Percentiles rank a stretch among this genome's conserved stretches.
Evolutionary conservation across 2,113 vertebrate species (phyloP).

Genomic region (Bubo bubo): DNA sequence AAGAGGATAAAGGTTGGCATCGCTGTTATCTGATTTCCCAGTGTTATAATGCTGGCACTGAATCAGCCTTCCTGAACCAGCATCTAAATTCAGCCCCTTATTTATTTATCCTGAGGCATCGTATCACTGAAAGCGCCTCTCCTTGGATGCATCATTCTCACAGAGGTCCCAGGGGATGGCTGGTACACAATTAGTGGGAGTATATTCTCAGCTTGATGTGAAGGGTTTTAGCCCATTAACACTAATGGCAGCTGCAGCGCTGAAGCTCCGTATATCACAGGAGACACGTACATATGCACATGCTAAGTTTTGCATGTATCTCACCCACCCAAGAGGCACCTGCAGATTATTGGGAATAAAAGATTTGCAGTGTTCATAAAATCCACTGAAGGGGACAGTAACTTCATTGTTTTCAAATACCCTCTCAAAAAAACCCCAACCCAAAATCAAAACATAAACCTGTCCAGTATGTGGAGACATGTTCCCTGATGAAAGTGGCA

Average conservation of each 20-base stretch:
- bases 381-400: neutral
- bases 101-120: neutral
- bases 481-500: neutral
- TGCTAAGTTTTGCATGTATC: neutral
- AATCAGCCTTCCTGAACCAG: neutral
- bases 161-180: neutral
- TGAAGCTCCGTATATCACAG: neutral
- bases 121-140: neutral
- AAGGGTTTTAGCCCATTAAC: neutral
- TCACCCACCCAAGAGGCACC: neutral
- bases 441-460: neutral
- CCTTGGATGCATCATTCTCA: neutral
- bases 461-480: neutral
- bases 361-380: neutral
- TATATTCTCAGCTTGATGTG: neutral
- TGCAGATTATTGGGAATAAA: neutral
- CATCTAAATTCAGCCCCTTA: neutral
- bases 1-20: slow-evolving; percentile 51
- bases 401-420: neutral
- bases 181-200: slow-evolving; percentile 6
- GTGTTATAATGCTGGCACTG: neutral
- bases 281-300: neutral
- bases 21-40: neutral
- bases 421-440: neutral
- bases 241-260: neutral